Percentiles rank a stretch among this genome's conserved stretches.
phyloP scores from a whole-genome alignment of 2,797 vertebrate species.

The Clarias platycephalus region DNA sequence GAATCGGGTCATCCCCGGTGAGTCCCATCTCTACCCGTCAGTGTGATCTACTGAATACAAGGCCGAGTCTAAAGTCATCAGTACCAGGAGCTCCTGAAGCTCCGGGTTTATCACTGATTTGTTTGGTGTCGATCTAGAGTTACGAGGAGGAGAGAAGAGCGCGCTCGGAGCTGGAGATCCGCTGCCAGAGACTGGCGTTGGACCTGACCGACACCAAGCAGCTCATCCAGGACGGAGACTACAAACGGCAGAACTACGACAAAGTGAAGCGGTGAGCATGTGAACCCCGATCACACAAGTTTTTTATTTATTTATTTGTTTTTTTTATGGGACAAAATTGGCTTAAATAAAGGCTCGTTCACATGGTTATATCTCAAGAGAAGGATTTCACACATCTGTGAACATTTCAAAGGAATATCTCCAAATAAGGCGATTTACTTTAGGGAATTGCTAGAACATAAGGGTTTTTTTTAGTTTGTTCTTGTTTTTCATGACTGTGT shows the following conservation, averaged over 20 bases:
- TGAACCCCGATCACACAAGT: neutral
- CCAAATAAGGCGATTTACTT: too few species aligned
- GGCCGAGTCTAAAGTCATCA: neutral
- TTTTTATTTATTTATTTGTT: too few species aligned
- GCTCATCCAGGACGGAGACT: conserved; percentile 89
- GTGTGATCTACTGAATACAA: neutral
- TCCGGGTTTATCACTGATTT: neutral
- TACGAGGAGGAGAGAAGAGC: conserved; percentile 86
- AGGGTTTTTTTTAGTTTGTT: too few species aligned
- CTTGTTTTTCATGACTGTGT: too few species aligned
- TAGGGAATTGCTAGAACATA: too few species aligned
- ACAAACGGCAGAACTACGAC: conserved; percentile 88
- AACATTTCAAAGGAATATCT: too few species aligned
- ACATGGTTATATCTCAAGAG: too few species aligned
- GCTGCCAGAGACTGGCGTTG: conserved; percentile 87
- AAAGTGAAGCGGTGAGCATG: conserved; percentile 82
- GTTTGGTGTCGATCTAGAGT: conserved; percentile 68
- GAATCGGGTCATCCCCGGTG: too few species aligned
- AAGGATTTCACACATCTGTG: too few species aligned
- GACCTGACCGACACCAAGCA: conserved; percentile 93
- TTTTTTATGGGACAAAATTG: too few species aligned
- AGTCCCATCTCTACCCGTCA: too few species aligned
- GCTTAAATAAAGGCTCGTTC: too few species aligned
- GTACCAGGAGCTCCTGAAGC: neutral
- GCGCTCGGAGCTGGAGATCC: conserved; percentile 85